A percentile compares a stretch with the other conserved stretches of the same genome.
phyloP scores from a whole-genome alignment of 2,797 vertebrate species.

The Oryzias sinensis region DNA sequence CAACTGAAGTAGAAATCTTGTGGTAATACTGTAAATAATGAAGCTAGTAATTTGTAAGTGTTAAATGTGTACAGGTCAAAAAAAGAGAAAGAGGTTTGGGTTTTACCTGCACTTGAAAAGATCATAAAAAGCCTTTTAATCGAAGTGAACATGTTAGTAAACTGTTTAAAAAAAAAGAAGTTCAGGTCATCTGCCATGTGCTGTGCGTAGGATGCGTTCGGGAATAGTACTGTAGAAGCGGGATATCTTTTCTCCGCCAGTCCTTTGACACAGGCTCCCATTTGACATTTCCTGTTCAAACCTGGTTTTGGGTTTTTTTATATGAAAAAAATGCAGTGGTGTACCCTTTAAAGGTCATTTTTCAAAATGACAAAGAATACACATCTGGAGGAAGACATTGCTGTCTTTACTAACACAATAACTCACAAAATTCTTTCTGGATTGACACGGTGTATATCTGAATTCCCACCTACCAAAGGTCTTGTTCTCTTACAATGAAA shows the following conservation, averaged over 20 bases:
- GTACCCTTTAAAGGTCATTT: slow-evolving; percentile 67
- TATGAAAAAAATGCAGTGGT: slow-evolving; percentile 63
- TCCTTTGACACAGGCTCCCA: slow-evolving; percentile 29
- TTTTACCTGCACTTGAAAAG: slow-evolving; percentile 53
- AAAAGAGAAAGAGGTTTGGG: slow-evolving; percentile 45
- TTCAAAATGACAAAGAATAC: slow-evolving; percentile 42
- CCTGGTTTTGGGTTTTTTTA: slow-evolving; percentile 69
- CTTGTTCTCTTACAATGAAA: slow-evolving; percentile 40
- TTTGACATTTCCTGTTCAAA: slow-evolving; percentile 62
- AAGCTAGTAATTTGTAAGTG: slow-evolving; percentile 64
- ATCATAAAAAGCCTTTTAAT: slow-evolving; percentile 33
- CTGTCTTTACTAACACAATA: slow-evolving; percentile 20
- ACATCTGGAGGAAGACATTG: slow-evolving; percentile 49
- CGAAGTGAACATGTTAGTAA: slow-evolving; percentile 19
- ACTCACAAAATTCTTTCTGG: slow-evolving; percentile 16
- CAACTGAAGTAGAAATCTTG: slow-evolving; percentile 71
- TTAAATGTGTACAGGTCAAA: slow-evolving; percentile 71
- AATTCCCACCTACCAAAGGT: slow-evolving; percentile 41
- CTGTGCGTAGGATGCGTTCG: slow-evolving; percentile 36
- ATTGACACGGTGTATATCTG: slow-evolving; percentile 25
- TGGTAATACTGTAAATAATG: slow-evolving; percentile 79
- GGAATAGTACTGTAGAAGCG: slow-evolving; percentile 37
- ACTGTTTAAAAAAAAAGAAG: slow-evolving; percentile 31
- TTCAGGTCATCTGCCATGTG: slow-evolving; percentile 24
- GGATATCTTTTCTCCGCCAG: slow-evolving; percentile 16